Percentiles rank a stretch among this genome's conserved stretches.
Conservation (phyloP, 2,888 invertebrate genomes). For the Mythimna loreyi region DNA sequence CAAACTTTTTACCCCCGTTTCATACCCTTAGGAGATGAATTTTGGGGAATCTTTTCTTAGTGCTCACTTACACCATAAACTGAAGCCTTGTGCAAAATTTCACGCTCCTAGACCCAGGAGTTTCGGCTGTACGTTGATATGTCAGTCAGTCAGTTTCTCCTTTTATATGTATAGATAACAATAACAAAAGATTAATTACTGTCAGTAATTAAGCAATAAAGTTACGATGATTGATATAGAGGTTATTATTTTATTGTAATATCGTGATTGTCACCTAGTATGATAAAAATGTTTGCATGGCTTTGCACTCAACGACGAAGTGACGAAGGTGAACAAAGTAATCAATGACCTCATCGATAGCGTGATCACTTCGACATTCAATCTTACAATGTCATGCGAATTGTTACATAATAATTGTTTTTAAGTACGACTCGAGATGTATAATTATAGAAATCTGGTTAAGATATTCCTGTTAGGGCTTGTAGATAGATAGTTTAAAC, state of each 20-base stretch:
- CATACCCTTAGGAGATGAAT: too few relatives aligned
- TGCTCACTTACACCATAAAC: too few relatives aligned
- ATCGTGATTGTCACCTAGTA: slow-evolving; percentile 1
- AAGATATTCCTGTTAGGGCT: too few relatives aligned
- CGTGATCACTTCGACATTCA: slow-evolving; percentile 50
- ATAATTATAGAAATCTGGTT: slow-evolving; percentile 4
- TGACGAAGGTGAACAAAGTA: slow-evolving; percentile 29
- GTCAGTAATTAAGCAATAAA: background rate
- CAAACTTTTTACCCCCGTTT: too few relatives aligned
- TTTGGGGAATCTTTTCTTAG: too few relatives aligned
- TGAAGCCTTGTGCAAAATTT: too few relatives aligned
- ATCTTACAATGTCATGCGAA: slow-evolving; percentile 48
- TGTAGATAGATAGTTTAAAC: too few relatives aligned
- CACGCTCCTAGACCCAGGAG: too few relatives aligned
- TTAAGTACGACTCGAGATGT: slow-evolving; percentile 18
- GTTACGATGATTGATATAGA: background rate
- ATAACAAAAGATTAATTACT: background rate
- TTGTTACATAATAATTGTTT: slow-evolving; percentile 31
- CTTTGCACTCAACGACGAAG: slow-evolving; percentile 7
- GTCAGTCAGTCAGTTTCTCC: too few relatives aligned
- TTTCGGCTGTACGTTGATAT: too few relatives aligned
- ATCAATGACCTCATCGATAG: slow-evolving; percentile 48
- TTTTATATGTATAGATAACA: too few relatives aligned
- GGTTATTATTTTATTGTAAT: slow-evolving; percentile 2
- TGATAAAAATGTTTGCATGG: slow-evolving; percentile 18